A percentile compares a stretch with the other conserved stretches of the same genome.
Conservation (phyloP, 2,888 invertebrate genomes). For the Palloptera scutellata region DNA sequence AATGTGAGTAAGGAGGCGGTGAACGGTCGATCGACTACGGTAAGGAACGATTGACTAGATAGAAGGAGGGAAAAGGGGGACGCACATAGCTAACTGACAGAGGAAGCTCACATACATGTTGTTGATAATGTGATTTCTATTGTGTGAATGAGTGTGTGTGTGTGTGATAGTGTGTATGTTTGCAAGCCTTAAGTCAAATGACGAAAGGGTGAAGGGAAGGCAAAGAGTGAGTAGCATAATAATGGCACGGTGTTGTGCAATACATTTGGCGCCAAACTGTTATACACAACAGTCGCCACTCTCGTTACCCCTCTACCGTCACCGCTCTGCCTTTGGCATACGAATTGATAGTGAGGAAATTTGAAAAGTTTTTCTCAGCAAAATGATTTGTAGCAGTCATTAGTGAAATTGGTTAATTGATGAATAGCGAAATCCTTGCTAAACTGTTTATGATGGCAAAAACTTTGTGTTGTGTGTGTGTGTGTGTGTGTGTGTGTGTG, state of each 20-base stretch:
- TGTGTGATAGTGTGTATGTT: not conserved
- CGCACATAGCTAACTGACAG: not conserved
- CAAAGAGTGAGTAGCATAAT: too few relatives aligned
- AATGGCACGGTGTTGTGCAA: too few relatives aligned
- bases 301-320: too few relatives aligned
- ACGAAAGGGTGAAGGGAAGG: too few relatives aligned
- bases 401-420: constrained; percentile 41
- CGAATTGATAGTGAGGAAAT: constrained; percentile 1
- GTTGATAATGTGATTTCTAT: not conserved
- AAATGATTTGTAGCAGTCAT: constrained; percentile 33
- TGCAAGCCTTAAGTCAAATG: not conserved
- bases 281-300: too few relatives aligned
- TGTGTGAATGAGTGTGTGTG: constrained; percentile 1
- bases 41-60: not conserved
- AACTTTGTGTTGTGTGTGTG: too few relatives aligned
- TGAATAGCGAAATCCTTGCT: constrained; percentile 33
- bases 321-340: too few relatives aligned
- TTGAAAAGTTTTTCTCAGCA: constrained; percentile 22
- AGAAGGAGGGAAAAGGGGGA: not conserved
- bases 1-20: not conserved
- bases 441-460: constrained; percentile 26
- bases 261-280: too few relatives aligned
- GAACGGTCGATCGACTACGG: not conserved
- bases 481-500: not conserved
- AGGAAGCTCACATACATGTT: not conserved